Percentiles rank a stretch among this genome's conserved stretches.
Evolutionary conservation across 2,888 invertebrate genomes (phyloP).

Genomic region (Thereva nobilitata): DNA sequence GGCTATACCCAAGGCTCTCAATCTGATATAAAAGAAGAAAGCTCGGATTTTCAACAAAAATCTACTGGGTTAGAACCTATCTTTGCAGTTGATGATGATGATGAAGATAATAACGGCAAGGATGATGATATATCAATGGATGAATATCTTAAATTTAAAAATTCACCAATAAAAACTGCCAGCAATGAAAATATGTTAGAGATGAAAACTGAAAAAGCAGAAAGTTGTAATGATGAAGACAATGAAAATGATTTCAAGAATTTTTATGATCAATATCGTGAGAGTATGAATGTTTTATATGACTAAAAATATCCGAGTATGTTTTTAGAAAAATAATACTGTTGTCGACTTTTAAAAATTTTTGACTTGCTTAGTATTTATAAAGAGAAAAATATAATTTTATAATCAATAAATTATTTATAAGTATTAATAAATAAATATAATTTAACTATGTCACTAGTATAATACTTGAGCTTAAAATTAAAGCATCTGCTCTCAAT

Average conservation of each 20-base stretch:
- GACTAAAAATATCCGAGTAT: constrained; percentile 29
- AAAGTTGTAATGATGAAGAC: constrained; percentile 4
- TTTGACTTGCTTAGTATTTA: background rate
- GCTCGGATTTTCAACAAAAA: background rate
- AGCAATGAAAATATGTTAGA: constrained; percentile 1
- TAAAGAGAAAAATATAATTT: too few species aligned
- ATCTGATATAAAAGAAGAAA: constrained; percentile 6
- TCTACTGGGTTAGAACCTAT: constrained; percentile 17
- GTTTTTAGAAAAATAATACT: background rate
- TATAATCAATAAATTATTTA: too few species aligned
- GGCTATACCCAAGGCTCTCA: constrained; percentile 4
- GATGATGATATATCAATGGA: constrained; percentile 41
- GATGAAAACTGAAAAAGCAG: background rate
- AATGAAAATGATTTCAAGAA: constrained; percentile 20
- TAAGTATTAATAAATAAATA: too few species aligned
- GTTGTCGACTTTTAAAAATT: background rate
- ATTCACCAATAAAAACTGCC: constrained; percentile 3
- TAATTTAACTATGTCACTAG: too few species aligned
- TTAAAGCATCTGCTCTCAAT: too few species aligned
- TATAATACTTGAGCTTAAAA: too few species aligned
- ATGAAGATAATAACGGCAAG: background rate
- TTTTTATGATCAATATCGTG: constrained; percentile 40
- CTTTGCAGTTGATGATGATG: background rate
- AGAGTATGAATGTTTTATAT: constrained; percentile 41
- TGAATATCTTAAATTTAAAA: constrained; percentile 39